These are phyloP conservation scores for Triplophysa bombifrons DNA, from an alignment of 2,797 vertebrate species.

Conservation along the genomic window DNA sequence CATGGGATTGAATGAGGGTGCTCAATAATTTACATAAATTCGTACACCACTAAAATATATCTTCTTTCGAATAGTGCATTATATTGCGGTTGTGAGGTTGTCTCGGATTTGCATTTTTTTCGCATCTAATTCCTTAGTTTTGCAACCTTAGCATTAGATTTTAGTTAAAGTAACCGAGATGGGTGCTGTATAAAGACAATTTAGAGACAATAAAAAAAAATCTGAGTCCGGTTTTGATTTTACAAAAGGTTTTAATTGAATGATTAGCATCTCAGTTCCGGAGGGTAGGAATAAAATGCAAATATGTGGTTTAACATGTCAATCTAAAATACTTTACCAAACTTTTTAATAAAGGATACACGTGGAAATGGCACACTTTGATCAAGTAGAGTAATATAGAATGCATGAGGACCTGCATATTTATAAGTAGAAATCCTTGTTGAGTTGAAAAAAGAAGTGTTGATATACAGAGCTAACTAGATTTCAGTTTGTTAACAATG, in stretches of 20 bases:
- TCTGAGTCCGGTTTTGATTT: no score
- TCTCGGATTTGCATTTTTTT: no score
- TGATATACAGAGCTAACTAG: slow-evolving; percentile 36
- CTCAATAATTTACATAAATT: no score
- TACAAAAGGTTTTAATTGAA: no score
- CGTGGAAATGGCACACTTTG: slow-evolving; percentile 48
- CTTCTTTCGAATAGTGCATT: no score
- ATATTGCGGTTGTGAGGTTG: no score
- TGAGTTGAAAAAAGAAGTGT: slow-evolving; percentile 41
- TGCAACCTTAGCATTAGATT: neutral
- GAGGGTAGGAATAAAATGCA: slow-evolving; percentile 21
- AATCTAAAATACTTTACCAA: slow-evolving; percentile 48
- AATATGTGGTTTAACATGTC: slow-evolving; percentile 56
- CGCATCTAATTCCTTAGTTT: no score
- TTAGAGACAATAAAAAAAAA: no score
- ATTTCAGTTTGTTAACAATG: slow-evolving; percentile 43
- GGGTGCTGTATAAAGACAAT: neutral
- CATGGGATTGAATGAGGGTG: no score
- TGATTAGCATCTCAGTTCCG: neutral
- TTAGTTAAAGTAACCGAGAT: neutral
- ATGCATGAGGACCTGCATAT: slow-evolving; percentile 46
- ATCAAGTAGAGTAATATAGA: slow-evolving; percentile 33
- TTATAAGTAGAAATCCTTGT: slow-evolving; percentile 45
- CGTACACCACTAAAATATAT: no score
- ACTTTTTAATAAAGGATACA: slow-evolving; percentile 66